phyloP scores from a whole-genome alignment of 2,888 invertebrate species.

The Meganola albula region DNA sequence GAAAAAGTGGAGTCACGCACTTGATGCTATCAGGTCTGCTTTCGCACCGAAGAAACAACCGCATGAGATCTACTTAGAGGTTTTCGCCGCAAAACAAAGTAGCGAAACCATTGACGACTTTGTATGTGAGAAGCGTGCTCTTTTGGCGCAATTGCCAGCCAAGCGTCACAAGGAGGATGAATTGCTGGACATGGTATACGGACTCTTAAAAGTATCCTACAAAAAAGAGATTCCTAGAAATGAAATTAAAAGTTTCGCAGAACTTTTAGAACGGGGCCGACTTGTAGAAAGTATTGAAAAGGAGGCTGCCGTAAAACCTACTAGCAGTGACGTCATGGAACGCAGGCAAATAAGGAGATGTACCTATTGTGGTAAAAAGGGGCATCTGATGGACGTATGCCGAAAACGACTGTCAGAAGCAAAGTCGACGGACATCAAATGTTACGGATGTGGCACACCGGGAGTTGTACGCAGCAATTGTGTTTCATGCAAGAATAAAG shows the following conservation, averaged over 20 bases:
- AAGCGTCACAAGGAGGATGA: constrained; percentile 4
- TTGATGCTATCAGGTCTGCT: neutral
- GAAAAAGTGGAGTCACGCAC: neutral
- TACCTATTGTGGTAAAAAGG: constrained; percentile 1
- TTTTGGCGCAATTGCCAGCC: neutral
- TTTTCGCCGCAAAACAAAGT: neutral
- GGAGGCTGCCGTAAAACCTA: neutral
- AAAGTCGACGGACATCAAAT: neutral
- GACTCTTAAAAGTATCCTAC: neutral
- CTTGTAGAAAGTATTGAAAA: neutral
- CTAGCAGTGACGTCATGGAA: neutral
- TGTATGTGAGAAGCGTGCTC: constrained; percentile 1
- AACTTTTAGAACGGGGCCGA: constrained; percentile 1
- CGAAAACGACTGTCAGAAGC: constrained; percentile 1
- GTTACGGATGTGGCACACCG: constrained; percentile 9
- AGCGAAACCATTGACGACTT: constrained; percentile 1
- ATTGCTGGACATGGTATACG: constrained; percentile 1
- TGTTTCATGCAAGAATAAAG: constrained; percentile 5
- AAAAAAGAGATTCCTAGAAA: neutral
- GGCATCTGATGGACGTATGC: neutral
- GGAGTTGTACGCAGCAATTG: constrained; percentile 8
- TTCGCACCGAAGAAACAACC: constrained; percentile 4
- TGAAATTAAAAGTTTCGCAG: neutral
- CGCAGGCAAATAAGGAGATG: neutral
- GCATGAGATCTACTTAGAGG: constrained; percentile 2